Evolutionary conservation across 2,888 invertebrate species (phyloP).

Genomic region (Lasius platythorax): DNA sequence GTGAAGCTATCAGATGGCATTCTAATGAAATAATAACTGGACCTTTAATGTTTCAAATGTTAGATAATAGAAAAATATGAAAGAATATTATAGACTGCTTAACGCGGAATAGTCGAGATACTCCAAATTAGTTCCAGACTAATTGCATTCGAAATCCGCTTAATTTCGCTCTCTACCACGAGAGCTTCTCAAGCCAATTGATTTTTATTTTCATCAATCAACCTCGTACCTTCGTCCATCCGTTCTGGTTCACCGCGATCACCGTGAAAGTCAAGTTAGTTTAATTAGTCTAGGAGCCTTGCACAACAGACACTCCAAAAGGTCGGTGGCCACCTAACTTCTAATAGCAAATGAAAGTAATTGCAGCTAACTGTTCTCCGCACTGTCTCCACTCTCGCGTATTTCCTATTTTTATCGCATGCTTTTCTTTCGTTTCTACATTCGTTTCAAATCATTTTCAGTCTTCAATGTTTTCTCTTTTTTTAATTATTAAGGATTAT

Average conservation of each 20-base stretch:
- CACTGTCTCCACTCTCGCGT: slow-evolving; percentile 18
- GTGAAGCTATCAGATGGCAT: neutral
- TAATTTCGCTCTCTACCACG: slow-evolving; percentile 37
- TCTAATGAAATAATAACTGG: slow-evolving; percentile 11
- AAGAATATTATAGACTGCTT: slow-evolving; percentile 14
- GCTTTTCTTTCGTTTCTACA: neutral
- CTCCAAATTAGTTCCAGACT: slow-evolving; percentile 27
- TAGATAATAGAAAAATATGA: slow-evolving; percentile 17
- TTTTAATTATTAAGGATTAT: slow-evolving; percentile 71
- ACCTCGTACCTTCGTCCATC: slow-evolving; percentile 35
- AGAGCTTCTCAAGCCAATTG: slow-evolving; percentile 44
- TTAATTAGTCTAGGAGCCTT: slow-evolving; percentile 61
- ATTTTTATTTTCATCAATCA: slow-evolving; percentile 66
- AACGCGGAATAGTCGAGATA: neutral
- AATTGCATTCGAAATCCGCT: slow-evolving; percentile 52
- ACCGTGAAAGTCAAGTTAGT: slow-evolving; percentile 54
- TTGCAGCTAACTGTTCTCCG: slow-evolving; percentile 28
- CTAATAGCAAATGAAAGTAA: slow-evolving; percentile 60
- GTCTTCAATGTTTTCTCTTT: slow-evolving; percentile 32
- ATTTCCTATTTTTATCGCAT: neutral
- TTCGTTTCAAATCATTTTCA: neutral
- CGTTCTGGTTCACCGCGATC: slow-evolving; percentile 43
- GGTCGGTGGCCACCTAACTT: slow-evolving; percentile 31
- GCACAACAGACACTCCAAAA: slow-evolving; percentile 21
- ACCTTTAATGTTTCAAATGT: neutral